Evolutionary conservation across 30 jellyfish, hydroid and myxozoan genomes (phyloP).

Genomic region (Clytia hemisphaerica): DNA sequence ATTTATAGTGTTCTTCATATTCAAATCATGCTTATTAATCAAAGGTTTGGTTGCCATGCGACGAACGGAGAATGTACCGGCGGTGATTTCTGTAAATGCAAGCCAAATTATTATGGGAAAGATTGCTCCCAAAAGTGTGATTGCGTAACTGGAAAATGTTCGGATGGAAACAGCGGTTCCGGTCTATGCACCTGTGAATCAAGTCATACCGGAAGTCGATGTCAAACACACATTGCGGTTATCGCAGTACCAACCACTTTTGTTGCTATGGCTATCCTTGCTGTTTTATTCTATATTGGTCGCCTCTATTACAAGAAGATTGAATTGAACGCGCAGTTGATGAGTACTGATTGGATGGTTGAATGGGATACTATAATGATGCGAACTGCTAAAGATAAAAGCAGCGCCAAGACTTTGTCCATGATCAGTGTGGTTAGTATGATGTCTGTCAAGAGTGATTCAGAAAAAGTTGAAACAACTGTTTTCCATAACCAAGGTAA

Average conservation of each 20-base stretch:
- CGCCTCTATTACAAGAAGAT: slow-evolving; percentile 1
- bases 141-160: slow-evolving; percentile 70
- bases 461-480: slow-evolving; percentile 3
- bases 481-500: too few species aligned
- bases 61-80: slow-evolving; percentile 54
- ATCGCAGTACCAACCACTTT: slow-evolving; percentile 17
- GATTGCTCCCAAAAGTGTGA: slow-evolving; percentile 66
- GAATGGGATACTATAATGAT: slow-evolving; percentile 43
- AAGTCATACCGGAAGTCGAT: slow-evolving; percentile 19
- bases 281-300: slow-evolving; percentile 10
- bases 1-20: neutral
- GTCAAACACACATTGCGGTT: slow-evolving; percentile 8
- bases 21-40: neutral
- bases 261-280: slow-evolving; percentile 2
- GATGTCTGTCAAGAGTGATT: slow-evolving; percentile 40
- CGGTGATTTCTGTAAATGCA: slow-evolving; percentile 66
- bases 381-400: slow-evolving; percentile 37
- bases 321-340: slow-evolving; percentile 45
- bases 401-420: slow-evolving; percentile 58
- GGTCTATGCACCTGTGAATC: slow-evolving; percentile 34
- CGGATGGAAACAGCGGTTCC: slow-evolving; percentile 49
- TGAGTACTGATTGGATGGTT: slow-evolving; percentile 68
- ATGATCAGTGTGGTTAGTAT: slow-evolving; percentile 30
- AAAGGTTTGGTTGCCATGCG: slow-evolving; percentile 30
- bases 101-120: slow-evolving; percentile 31